A percentile compares a stretch with the other conserved stretches of the same genome.
Evolutionary conservation across 2,888 invertebrate species (phyloP).

Genomic region (Watsonalla cultraria): DNA sequence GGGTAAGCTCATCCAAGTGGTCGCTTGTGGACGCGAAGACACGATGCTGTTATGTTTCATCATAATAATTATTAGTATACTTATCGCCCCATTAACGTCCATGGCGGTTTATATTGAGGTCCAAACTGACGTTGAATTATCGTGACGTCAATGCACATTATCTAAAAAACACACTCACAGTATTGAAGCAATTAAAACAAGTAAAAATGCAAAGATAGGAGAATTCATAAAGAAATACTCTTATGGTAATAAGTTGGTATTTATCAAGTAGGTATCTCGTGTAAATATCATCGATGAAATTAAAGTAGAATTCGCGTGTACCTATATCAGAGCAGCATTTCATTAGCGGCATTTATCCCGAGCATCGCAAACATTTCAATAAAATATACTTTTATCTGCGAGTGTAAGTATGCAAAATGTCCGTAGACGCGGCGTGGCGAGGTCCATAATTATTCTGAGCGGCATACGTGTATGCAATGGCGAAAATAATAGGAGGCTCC

Average conservation of each 20-base stretch:
- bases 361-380: conserved; percentile 48
- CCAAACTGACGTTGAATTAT: not conserved
- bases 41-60: not conserved
- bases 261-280: not conserved
- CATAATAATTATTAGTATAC: not conserved
- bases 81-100: not conserved
- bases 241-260: not conserved
- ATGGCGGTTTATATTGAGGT: not conserved
- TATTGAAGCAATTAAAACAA: not conserved
- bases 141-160: not conserved
- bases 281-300: not conserved
- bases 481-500: conserved; percentile 51
- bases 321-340: conserved; percentile 5
- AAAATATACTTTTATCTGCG: conserved; percentile 52
- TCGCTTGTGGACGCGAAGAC: not conserved
- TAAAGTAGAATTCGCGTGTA: not conserved
- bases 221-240: too few relatives aligned
- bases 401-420: conserved; percentile 55
- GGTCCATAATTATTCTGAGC: conserved; percentile 52
- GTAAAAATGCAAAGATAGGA: not conserved
- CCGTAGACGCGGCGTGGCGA: conserved; percentile 43
- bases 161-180: not conserved
- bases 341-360: conserved; percentile 34
- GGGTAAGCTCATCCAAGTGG: not conserved
- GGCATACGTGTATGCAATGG: conserved; percentile 38